phyloP scores from a whole-genome alignment of 2,113 vertebrate genomes.

The Psophia crepitans region DNA sequence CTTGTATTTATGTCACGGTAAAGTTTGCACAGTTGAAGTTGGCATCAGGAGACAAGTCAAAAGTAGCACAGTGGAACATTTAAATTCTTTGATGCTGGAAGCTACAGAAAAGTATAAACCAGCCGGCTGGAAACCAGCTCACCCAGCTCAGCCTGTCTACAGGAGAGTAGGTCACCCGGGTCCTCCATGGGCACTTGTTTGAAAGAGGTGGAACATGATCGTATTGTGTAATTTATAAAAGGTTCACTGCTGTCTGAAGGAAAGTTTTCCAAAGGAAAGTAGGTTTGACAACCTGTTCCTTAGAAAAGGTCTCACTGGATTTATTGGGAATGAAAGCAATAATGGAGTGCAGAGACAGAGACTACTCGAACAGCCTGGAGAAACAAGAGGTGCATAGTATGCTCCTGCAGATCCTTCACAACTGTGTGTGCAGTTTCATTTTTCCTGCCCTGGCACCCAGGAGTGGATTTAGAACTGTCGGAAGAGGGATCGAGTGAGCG shows the following conservation, averaged over 20 bases:
- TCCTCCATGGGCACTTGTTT: background rate
- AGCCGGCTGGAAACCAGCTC: background rate
- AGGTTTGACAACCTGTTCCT: background rate
- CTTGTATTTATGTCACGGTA: background rate
- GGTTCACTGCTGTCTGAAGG: background rate
- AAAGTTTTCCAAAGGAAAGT: background rate
- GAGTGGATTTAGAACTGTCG: background rate
- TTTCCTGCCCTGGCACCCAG: background rate
- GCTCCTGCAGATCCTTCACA: background rate
- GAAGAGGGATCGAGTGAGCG: background rate
- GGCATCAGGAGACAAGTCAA: background rate
- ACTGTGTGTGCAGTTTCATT: rapidly evolving
- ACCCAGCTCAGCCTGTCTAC: background rate
- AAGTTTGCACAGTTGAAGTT: background rate
- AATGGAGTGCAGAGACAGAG: background rate
- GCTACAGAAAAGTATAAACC: background rate
- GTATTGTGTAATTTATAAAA: background rate
- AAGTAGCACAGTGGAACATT: background rate
- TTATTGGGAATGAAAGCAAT: background rate
- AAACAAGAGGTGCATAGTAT: rapidly evolving
- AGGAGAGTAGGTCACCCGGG: background rate
- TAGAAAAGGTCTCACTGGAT: background rate
- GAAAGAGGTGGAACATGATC: background rate
- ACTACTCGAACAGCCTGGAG: background rate
- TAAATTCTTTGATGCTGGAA: background rate